Percentiles rank a stretch among this genome's conserved stretches.
phyloP scores from a whole-genome alignment of 2,797 vertebrate species.

The Micrastur ruficollis region DNA sequence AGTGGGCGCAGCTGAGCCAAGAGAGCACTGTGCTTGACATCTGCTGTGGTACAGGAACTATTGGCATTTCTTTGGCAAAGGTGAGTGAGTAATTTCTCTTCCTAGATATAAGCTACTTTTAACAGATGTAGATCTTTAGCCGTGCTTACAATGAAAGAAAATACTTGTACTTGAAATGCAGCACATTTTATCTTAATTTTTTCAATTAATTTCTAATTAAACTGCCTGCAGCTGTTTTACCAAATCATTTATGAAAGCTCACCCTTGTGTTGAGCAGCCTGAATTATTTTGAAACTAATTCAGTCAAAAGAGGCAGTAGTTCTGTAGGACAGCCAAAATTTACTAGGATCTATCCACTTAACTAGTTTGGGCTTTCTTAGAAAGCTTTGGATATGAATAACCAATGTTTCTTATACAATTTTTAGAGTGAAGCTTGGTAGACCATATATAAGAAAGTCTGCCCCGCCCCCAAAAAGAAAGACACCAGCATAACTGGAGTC shows the following conservation, averaged over 20 bases:
- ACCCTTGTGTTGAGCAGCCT: neutral
- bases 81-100: conserved; percentile 61
- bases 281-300: neutral
- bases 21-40: conserved; percentile 90
- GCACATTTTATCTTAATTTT: neutral
- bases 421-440: neutral
- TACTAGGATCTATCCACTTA: too few relatives aligned
- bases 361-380: neutral
- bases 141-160: neutral
- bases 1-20: conserved; percentile 89
- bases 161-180: neutral
- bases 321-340: neutral
- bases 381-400: neutral
- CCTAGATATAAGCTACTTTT: neutral
- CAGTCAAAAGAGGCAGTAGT: neutral
- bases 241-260: neutral
- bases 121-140: neutral
- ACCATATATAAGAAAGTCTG: neutral
- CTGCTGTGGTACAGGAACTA: conserved; percentile 96
- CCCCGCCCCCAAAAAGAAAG: neutral
- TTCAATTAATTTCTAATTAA: neutral
- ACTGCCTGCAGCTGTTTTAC: neutral
- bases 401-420: rapidly evolving
- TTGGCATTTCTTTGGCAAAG: conserved; percentile 92
- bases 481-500: neutral